Base-by-base conservation (phyloP, 2,888 invertebrate species). In the Ochropleura plecta region DNA sequence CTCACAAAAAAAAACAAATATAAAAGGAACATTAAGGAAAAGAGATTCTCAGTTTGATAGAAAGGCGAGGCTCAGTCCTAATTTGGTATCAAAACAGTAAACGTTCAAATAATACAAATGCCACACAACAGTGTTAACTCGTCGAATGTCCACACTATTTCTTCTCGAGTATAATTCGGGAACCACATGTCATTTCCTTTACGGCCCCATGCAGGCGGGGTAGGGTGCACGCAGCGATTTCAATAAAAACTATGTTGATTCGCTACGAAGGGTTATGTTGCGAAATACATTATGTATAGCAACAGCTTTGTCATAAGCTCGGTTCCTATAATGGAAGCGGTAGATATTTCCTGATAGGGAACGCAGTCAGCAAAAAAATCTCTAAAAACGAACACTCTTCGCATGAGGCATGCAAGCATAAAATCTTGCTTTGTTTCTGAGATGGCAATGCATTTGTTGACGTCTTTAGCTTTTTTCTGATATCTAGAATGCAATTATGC, bases 131-230 rank as follows among this genome's bases (percentile, higher is more conserved):
- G 16, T 16, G 48, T 18, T 20, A 53, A 51, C n/a, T 18, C n/a
- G 3, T 20, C 69, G 67, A 77, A 55, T 87, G 82, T 95, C 95
- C 92, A 90, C 68, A 85, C 44, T 83, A 88, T 79, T 44, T 81
- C 90, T 89, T 82, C 84, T 90, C 79, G 59, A 81, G 86, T 88
- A 91, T 90, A 93, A 94, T 95, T 96, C 91, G 95, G 93, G 94
- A 91, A 95, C 94, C 96, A 96, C 95, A 96, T 96, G 96, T 96
- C 95, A 95, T 94, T 96, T 96, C 96, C 96, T 95, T 92, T 93
- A 87, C 81, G 91, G 91, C 91, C 93, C 92, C 92, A 92, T 92
- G 92, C 93, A 91, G 92, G 91, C 91, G 71, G 76, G 86, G 30
- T 30, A 30, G 88, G 86, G 85, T 88, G 85, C 83, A 83, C 77